Base-by-base conservation (phyloP, 2,113 vertebrate species). In the Oenanthe oenanthe region DNA sequence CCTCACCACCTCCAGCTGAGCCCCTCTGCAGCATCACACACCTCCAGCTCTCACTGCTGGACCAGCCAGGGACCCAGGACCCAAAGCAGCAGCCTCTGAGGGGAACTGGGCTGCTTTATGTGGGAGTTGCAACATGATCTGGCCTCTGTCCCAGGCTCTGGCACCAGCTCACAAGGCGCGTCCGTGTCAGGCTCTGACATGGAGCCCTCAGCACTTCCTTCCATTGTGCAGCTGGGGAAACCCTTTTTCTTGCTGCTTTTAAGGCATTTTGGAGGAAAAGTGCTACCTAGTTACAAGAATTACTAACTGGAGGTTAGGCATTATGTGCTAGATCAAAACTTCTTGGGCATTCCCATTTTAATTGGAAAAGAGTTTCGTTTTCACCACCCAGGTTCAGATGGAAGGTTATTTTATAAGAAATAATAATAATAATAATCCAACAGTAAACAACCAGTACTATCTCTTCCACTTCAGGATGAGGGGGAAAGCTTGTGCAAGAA, bases 171-270 rank as follows among this genome's bases (percentile, higher is more conserved):
- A 17, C 43, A 6, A 75, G 74, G 67, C 50, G 0, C 4, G 2
- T 36, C 85, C 10, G 48, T 32, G 74, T 61, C 70, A 26, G 79
- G 80, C 91, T 70, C 11, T 25, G 56, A 91, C 81, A 66, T 22
- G 89, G 92, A 94, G 95, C 54, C 21, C 25, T 4, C 0, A 58
- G 67, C 63, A 58, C 68, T 93, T 94, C 91, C 92, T 91, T 3
- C 91, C 40, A 84, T 81, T 88, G 91, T 74, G n/a, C 82, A 75
- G 79, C 83, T 47, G 65, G 91, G 91, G 61, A 91, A 95, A 45
- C 92, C 92, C 89, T 86, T 74, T 18, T 45, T 2, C 2, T 21
- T 7, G 18, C 31, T 61, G 43, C 26, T 63, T 43, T 17, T 4
- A 13, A 80, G 63, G 79, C 24, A 22, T 51, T 70, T 36, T 3